Evolutionary conservation across 2,888 invertebrate species (phyloP), one percentile per base, ranked within the genome.

Genomic region (Pandemis corylana): DNA sequence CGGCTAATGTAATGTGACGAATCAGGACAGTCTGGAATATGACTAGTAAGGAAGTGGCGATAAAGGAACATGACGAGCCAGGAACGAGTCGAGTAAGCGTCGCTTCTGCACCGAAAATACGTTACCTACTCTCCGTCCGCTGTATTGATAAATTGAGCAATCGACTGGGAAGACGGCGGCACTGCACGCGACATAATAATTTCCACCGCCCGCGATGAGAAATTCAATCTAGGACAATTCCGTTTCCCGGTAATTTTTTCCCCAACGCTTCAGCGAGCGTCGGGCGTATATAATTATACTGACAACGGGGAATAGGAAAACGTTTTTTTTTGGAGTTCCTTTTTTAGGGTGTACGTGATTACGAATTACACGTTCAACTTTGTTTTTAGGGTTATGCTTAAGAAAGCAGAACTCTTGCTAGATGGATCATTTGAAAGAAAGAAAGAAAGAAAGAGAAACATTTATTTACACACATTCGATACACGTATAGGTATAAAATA

Each of bases 91-190:
- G 2, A 6, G 53, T 10, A 10, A 28, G 10, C 10, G 76, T 73
- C 71, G 53, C 69, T 13, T 77, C 77, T 77, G 70, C 44, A 13
- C 12, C 15, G 51, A 53, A 13, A 28, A 63, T 44, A 6, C 61
- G 13, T 20, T 12, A 12, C 0, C 9, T 84, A 83, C 44, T 90
- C 90, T 89, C 76, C 73, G 51, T 61, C 49, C 80, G 84, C 87
- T 85, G 87, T 92, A 92, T 92, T 92, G 92, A 92, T 93, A 93
- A 92, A 93, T 92, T 91, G 93, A 92, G 92, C 92, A 93, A 90
- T 92, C 92, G 92, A 85, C 85, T 87, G 84, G 85, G 85, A 88
- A 89, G 90, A 87, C 82, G 87, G 83, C 81, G 84, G 81, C 82
- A 79, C 89, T 92, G 93, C 88, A 87, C 85, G 87, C 86, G 92